A percentile compares a stretch with the other conserved stretches of the same genome.
These are phyloP conservation scores for Drosophila sechellia DNA, from an alignment of 1,140 invertebrate species.

Conservation along the genomic window DNA sequence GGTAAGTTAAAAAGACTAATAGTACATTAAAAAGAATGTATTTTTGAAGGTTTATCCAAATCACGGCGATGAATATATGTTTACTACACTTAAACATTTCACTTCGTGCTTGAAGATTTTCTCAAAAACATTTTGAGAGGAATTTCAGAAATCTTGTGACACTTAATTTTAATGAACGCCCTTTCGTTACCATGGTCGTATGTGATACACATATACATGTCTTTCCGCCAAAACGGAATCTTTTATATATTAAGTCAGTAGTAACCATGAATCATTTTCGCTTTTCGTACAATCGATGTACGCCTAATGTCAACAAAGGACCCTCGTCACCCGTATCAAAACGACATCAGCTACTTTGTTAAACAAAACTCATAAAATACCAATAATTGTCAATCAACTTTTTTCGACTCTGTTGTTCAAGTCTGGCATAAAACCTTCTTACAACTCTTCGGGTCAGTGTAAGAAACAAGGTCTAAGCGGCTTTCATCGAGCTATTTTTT, in stretches of 20 bases:
- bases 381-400: slow-evolving; percentile 70
- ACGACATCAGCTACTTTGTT: slow-evolving; percentile 40
- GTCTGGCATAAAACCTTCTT: background rate
- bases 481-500: background rate
- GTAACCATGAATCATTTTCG: background rate
- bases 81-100: no score
- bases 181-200: no score
- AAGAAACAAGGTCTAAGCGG: background rate
- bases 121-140: no score
- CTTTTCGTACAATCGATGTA: background rate
- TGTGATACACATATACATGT: no score
- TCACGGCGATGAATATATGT: background rate
- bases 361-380: slow-evolving; percentile 57
- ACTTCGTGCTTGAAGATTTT: no score
- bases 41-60: background rate
- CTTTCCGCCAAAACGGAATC: background rate
- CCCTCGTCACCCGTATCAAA: slow-evolving; percentile 44
- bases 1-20: background rate
- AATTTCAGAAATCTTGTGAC: no score
- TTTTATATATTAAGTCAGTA: background rate
- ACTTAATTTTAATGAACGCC: no score
- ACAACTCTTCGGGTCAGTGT: slow-evolving; percentile 14
- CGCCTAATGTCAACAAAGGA: slow-evolving; percentile 18
- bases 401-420: slow-evolving; percentile 14
- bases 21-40: background rate